These are phyloP conservation scores for Halictus ligatus DNA, from an alignment of 2,888 invertebrate species.

Conservation along the genomic window DNA sequence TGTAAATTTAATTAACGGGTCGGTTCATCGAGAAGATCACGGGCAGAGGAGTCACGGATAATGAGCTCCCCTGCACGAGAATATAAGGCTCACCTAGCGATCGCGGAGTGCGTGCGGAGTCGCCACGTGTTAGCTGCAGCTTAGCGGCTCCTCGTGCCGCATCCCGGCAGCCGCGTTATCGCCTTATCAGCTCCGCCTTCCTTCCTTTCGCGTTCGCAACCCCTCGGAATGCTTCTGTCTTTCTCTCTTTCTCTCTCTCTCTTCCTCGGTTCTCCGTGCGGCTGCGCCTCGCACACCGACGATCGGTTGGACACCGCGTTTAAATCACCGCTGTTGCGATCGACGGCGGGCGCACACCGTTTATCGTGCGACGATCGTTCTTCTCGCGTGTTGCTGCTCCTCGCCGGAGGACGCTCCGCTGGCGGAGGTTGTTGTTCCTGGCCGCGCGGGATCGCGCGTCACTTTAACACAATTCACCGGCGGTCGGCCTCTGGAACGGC, in stretches of 20 bases:
- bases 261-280: conserved; percentile 1
- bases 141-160: conserved; percentile 81
- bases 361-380: conserved; percentile 22
- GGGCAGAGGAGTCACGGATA: conserved; percentile 10
- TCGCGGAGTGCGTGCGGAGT: conserved; percentile 79
- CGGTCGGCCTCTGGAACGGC: conserved; percentile 45
- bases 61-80: neutral
- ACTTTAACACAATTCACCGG: conserved; percentile 71
- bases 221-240: conserved; percentile 6
- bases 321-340: conserved; percentile 30
- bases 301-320: conserved; percentile 38
- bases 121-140: conserved; percentile 83
- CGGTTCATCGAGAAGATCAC: neutral
- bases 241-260: neutral
- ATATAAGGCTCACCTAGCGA: conserved; percentile 79
- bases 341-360: conserved; percentile 22
- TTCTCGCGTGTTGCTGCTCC: neutral
- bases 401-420: no score
- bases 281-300: conserved; percentile 17
- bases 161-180: conserved; percentile 80
- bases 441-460: conserved; percentile 48
- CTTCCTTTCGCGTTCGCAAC: conserved; percentile 31
- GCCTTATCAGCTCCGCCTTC: conserved; percentile 63
- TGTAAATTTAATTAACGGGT: conserved; percentile 15
- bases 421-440: no score